Evolutionary conservation across 2,113 vertebrate species (phyloP).

Genomic region (Morone chrysops): DNA sequence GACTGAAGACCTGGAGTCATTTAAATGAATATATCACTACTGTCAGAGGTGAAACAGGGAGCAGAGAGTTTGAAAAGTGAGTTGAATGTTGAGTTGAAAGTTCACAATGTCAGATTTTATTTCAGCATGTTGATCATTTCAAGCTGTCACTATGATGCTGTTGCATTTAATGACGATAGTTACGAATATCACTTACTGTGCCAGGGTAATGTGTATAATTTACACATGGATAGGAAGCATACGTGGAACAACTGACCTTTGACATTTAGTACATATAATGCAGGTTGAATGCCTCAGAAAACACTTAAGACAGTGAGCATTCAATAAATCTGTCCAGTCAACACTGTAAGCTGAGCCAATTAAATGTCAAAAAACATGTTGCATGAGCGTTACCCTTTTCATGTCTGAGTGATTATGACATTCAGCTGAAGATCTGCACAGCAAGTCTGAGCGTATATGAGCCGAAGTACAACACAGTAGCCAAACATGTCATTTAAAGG

Average conservation of each 20-base stretch:
- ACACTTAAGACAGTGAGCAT: background rate
- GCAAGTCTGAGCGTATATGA: background rate
- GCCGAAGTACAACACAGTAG: background rate
- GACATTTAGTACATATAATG: background rate
- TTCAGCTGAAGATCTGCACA: conserved; percentile 10
- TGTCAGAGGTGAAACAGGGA: conserved; percentile 1
- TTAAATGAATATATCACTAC: conserved; percentile 12
- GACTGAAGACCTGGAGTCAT: background rate
- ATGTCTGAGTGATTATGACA: background rate
- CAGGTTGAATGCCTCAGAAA: background rate
- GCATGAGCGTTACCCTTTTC: background rate
- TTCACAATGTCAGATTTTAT: conserved; percentile 27
- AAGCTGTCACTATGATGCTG: background rate
- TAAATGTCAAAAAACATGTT: conserved; percentile 22
- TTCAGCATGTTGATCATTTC: background rate
- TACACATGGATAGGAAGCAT: background rate
- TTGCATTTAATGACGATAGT: conserved; percentile 11
- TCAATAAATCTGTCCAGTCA: conserved; percentile 7
- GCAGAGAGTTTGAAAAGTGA: conserved; percentile 13
- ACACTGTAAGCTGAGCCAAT: conserved; percentile 4
- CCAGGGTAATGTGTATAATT: background rate
- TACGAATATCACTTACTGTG: background rate
- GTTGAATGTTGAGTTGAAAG: conserved; percentile 19
- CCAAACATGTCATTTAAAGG: background rate
- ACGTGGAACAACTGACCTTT: background rate